phyloP scores from a whole-genome alignment of 2,888 invertebrate genomes.

The Agrochola lota region DNA sequence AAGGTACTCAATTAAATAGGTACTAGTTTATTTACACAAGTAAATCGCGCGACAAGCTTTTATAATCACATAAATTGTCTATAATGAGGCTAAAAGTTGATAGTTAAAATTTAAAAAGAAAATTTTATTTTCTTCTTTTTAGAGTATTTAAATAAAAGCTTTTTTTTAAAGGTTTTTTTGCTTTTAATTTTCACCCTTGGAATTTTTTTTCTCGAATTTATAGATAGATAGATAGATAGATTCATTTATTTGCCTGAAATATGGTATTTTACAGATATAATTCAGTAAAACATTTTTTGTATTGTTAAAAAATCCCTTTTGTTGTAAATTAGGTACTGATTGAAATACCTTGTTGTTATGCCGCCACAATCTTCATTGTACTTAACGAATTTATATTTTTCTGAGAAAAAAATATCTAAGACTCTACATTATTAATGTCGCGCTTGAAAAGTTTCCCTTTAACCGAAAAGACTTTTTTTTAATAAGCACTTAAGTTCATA shows the following conservation, averaged over 20 bases:
- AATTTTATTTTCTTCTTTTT: too few species aligned
- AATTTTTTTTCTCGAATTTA: not conserved
- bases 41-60: too few species aligned
- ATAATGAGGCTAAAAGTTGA: too few species aligned
- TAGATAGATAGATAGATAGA: too few species aligned
- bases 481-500: slow-evolving; percentile 29
- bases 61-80: too few species aligned
- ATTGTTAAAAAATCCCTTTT: not conserved
- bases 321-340: not conserved
- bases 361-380: not conserved
- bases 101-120: too few species aligned
- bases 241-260: too few species aligned
- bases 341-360: not conserved
- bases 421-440: not conserved
- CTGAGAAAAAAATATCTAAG: not conserved
- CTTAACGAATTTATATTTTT: not conserved
- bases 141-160: too few species aligned
- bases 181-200: not conserved
- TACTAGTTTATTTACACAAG: too few species aligned
- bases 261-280: too few species aligned
- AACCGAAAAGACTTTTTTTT: slow-evolving; percentile 32
- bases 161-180: too few species aligned
- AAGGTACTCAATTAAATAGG: too few species aligned
- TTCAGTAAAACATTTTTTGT: not conserved
- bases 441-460: slow-evolving; percentile 14